Evolutionary conservation across 2,888 invertebrate genomes (phyloP).

Genomic region (Phengaris alcon): DNA sequence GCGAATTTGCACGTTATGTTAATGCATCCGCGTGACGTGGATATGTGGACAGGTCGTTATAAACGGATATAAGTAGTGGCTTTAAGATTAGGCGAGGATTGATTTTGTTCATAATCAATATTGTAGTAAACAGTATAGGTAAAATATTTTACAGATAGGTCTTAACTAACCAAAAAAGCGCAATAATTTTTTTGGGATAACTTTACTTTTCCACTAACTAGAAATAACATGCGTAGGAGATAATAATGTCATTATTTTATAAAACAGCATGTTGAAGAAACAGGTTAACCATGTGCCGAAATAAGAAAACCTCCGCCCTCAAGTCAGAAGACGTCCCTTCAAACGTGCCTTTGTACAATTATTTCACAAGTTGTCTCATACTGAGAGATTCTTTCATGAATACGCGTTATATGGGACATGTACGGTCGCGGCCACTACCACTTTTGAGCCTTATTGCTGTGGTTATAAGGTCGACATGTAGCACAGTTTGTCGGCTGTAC

Average conservation of each 20-base stretch:
- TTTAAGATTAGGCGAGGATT: too few relatives aligned
- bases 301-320: constrained; percentile 20
- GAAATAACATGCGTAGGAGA: not conserved
- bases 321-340: not conserved
- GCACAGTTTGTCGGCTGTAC: not conserved
- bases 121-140: too few relatives aligned
- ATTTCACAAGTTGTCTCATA: constrained; percentile 26
- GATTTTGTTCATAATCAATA: too few relatives aligned
- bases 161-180: too few relatives aligned
- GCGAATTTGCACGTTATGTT: too few relatives aligned
- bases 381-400: constrained; percentile 26
- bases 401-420: constrained; percentile 24
- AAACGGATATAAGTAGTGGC: too few relatives aligned
- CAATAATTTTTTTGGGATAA: too few relatives aligned
- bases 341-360: constrained; percentile 27
- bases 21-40: too few relatives aligned
- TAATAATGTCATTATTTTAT: not conserved
- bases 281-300: constrained; percentile 18
- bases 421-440: not conserved
- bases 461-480: not conserved
- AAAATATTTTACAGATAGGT: too few relatives aligned
- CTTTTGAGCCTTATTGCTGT: not conserved
- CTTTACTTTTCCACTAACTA: not conserved
- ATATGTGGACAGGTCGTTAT: too few relatives aligned
- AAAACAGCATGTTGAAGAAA: not conserved